phyloP scores from a whole-genome alignment of 2,888 invertebrate species.

The Exephanes ischioxanthus region DNA sequence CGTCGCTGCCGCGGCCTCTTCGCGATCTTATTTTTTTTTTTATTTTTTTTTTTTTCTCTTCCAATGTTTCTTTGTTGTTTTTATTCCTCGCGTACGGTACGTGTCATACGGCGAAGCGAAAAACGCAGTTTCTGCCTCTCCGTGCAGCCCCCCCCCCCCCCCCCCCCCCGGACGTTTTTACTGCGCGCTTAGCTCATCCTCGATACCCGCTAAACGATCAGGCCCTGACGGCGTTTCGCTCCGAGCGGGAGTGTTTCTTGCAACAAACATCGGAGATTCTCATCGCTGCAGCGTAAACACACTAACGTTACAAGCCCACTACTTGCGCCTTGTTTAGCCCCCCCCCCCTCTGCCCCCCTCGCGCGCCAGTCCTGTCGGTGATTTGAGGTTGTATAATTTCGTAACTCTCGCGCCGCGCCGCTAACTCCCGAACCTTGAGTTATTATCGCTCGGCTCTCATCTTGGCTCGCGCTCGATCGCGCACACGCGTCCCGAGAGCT shows the following conservation, averaged over 20 bases:
- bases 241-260: neutral
- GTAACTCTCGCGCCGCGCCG: slow-evolving; percentile 67
- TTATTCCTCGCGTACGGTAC: neutral
- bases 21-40: slow-evolving; percentile 4
- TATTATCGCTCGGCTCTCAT: slow-evolving; percentile 77
- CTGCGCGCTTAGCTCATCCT: neutral
- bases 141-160: slow-evolving; percentile 23
- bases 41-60: slow-evolving; percentile 6
- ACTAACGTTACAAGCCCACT: neutral
- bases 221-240: slow-evolving; percentile 9
- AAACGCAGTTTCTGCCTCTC: neutral
- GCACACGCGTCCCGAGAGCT: slow-evolving; percentile 31
- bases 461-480: slow-evolving; percentile 71
- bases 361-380: slow-evolving; percentile 15
- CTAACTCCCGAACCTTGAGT: slow-evolving; percentile 76
- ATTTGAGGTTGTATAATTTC: slow-evolving; percentile 68
- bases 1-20: neutral
- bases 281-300: neutral
- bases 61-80: slow-evolving; percentile 21
- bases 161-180: neutral
- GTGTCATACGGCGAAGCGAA: neutral
- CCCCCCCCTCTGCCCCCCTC: neutral
- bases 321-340: neutral
- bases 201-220: slow-evolving; percentile 23
- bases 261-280: neutral